Conservation (phyloP, 1,140 invertebrate genomes). For the Drosophila repleta region DNA sequence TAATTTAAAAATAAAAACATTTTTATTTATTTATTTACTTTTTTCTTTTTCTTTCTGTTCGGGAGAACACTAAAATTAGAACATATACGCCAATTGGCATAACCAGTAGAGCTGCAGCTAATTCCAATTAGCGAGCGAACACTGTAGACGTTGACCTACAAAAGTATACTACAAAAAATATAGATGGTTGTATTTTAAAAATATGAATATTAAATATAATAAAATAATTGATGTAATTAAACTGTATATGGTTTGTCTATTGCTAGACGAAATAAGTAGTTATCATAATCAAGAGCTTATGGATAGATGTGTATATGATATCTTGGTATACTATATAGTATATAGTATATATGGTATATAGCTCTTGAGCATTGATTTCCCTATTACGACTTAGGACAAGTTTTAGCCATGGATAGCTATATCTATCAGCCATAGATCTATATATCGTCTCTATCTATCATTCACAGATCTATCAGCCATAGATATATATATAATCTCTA, state of each 20-base stretch:
- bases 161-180: slow-evolving; percentile 28
- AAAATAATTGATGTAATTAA: not conserved
- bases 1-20: too few relatives aligned
- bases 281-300: not conserved
- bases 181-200: not conserved
- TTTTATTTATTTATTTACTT: too few relatives aligned
- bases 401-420: too few relatives aligned
- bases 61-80: not conserved
- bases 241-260: not conserved
- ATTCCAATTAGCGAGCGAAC: slow-evolving; percentile 1
- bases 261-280: not conserved
- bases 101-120: not conserved
- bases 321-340: too few relatives aligned
- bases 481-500: too few relatives aligned
- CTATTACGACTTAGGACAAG: too few relatives aligned
- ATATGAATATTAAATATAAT: not conserved
- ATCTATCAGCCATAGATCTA: too few relatives aligned
- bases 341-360: too few relatives aligned
- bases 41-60: not conserved
- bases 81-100: not conserved
- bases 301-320: too few relatives aligned
- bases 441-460: too few relatives aligned
- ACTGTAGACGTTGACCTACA: not conserved
- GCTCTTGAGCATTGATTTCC: too few relatives aligned
- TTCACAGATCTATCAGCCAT: too few relatives aligned